A percentile compares a stretch with the other conserved stretches of the same genome.
phyloP scores from a whole-genome alignment of 1,140 invertebrate genomes.

The Nebria ingens region DNA sequence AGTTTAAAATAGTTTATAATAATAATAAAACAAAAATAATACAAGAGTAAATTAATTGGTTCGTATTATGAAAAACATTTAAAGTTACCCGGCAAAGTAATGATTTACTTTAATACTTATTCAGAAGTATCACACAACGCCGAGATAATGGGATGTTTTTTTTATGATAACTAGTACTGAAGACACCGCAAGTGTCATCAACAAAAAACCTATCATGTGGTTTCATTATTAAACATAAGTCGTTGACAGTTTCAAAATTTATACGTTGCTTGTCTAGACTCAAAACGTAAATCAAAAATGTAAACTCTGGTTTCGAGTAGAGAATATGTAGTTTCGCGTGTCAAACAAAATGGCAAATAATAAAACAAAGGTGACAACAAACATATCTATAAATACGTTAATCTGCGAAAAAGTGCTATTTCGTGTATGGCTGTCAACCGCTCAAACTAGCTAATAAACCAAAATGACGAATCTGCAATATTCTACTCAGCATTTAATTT shows the following conservation, averaged over 20 bases:
- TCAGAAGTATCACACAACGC: no score
- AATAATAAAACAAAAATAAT: no score
- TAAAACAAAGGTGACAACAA: background rate
- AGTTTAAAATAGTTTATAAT: no score
- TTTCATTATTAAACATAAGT: background rate
- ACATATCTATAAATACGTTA: no score
- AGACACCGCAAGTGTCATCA: no score
- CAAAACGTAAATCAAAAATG: background rate
- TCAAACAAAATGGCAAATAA: background rate
- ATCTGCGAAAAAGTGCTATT: background rate
- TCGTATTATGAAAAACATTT: no score
- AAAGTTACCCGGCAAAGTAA: no score
- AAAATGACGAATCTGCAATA: background rate
- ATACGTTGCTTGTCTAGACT: background rate
- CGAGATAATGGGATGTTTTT: no score
- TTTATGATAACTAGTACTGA: no score
- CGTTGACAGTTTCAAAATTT: background rate
- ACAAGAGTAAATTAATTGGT: no score
- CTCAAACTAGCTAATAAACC: background rate
- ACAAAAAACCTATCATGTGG: background rate
- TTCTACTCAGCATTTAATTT: no score
- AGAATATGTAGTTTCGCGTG: background rate
- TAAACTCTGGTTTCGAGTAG: background rate
- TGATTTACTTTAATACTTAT: no score
- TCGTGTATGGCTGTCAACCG: background rate